These are phyloP conservation scores for Vimba vimba DNA, from an alignment of 2,113 vertebrate species.

Conservation along the genomic window DNA sequence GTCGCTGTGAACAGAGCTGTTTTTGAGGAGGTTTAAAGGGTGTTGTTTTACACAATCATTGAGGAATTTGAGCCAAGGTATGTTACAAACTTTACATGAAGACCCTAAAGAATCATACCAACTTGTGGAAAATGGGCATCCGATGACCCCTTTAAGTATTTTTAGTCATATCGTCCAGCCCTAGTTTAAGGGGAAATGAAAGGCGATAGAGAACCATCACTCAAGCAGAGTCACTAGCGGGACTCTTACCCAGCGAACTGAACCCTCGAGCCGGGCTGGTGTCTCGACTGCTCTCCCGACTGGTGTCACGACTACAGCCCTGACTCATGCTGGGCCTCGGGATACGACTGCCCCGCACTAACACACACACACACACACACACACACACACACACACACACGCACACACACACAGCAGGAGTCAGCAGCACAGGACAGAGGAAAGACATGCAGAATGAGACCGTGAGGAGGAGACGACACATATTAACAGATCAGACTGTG, in stretches of 20 bases:
- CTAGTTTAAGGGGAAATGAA: background rate
- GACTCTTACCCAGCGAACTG: conserved; percentile 88
- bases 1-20: no score
- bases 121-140: no score
- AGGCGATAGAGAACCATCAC: background rate
- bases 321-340: conserved; percentile 95
- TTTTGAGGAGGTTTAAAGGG: no score
- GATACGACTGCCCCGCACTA: conserved; percentile 89
- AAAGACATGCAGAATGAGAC: background rate
- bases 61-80: no score
- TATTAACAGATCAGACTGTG: background rate
- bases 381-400: background rate
- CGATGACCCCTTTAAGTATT: background rate
- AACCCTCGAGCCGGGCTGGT: conserved; percentile 91
- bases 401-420: background rate
- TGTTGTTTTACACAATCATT: no score
- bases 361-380: conserved; percentile 43
- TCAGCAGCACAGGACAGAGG: conserved; percentile 32
- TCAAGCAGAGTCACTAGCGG: no score
- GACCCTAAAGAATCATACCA: no score
- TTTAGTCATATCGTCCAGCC: background rate
- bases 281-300: conserved; percentile 95
- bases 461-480: background rate
- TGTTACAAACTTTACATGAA: no score
- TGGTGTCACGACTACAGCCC: conserved; percentile 94